A percentile compares a stretch with the other conserved stretches of the same genome.
Evolutionary conservation across 2,888 invertebrate genomes (phyloP).

Genomic region (Amorpha juglandis): DNA sequence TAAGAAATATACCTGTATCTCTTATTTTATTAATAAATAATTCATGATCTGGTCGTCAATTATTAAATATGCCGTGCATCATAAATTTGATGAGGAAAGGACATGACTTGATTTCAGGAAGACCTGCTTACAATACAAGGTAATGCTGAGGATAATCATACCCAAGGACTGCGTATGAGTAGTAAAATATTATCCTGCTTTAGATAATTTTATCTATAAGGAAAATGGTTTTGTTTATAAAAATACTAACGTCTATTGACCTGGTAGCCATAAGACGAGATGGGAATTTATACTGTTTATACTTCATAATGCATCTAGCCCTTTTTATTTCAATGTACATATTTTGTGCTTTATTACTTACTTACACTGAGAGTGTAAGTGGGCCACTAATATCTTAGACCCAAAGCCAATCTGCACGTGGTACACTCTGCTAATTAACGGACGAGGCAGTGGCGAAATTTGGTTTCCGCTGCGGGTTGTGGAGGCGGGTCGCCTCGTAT

Average conservation of each 20-base stretch:
- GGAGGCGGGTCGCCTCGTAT: no score
- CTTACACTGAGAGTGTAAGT: no score
- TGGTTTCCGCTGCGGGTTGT: no score
- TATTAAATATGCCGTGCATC: not conserved
- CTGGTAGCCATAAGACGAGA: not conserved
- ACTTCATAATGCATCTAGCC: not conserved
- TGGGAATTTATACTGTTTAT: not conserved
- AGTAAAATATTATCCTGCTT: slow-evolving; percentile 7
- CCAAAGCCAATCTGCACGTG: no score
- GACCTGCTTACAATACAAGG: not conserved
- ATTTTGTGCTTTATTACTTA: no score
- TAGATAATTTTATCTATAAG: slow-evolving; percentile 13
- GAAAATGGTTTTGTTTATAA: not conserved
- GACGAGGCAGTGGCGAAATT: no score
- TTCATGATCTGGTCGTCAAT: not conserved
- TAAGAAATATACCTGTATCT: no score
- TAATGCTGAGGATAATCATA: not conserved
- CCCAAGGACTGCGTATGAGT: slow-evolving; percentile 8
- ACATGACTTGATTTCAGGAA: slow-evolving; percentile 13
- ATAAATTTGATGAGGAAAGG: slow-evolving; percentile 13
- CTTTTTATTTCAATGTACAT: no score
- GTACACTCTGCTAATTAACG: no score
- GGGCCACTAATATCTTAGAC: no score
- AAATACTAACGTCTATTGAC: slow-evolving; percentile 5
- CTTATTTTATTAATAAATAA: no score